These are phyloP conservation scores for Tinea pellionella DNA, from an alignment of 2,888 invertebrate genomes.

Conservation along the genomic window DNA sequence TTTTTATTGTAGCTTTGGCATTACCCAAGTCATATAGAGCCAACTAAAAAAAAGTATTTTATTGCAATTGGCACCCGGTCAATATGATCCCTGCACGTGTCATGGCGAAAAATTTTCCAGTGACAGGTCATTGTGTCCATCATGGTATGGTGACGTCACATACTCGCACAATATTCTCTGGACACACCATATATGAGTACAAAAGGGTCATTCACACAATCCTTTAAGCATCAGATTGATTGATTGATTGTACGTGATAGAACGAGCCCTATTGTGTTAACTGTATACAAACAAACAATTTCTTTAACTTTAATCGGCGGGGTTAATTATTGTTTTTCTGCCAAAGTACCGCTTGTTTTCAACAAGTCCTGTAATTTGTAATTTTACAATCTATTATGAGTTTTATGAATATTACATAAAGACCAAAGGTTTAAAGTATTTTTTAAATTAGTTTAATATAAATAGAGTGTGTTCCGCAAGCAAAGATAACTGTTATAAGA, in stretches of 20 bases:
- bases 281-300: neutral
- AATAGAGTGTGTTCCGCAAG: no score
- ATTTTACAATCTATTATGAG: no score
- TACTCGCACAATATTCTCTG: neutral
- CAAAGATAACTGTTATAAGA: no score
- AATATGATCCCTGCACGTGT: neutral
- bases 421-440: no score
- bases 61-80: neutral
- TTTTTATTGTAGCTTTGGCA: no score
- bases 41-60: neutral
- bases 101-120: neutral
- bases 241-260: conserved; percentile 9
- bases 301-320: neutral
- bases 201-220: conserved; percentile 13
- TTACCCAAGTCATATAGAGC: no score
- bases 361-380: no score
- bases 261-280: neutral
- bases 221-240: conserved; percentile 9
- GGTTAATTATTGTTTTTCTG: neutral
- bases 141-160: conserved; percentile 1
- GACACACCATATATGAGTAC: neutral
- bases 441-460: no score
- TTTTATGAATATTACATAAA: no score
- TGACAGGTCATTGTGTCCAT: conserved; percentile 7
- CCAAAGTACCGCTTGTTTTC: no score